phyloP scores from a whole-genome alignment of 2,113 vertebrate genomes.

The Macquaria ambigua region DNA sequence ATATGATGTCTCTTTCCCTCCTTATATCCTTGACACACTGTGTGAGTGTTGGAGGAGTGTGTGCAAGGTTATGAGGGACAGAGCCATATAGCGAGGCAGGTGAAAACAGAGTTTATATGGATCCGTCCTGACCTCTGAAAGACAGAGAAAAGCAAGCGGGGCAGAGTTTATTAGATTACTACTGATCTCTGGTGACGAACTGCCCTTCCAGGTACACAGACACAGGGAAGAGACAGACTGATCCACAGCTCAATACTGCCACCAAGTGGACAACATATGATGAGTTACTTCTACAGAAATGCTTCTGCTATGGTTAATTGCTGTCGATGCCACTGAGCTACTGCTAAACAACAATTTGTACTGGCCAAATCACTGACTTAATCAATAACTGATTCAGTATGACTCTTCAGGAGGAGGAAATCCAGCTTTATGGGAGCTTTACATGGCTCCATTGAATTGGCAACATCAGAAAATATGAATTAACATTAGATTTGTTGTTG shows the following conservation, averaged over 20 bases:
- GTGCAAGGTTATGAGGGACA: slow-evolving; percentile 42
- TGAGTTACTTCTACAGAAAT: accelerated
- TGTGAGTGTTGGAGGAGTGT: slow-evolving; percentile 9
- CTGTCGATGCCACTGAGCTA: background rate
- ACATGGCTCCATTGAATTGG: background rate
- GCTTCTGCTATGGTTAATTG: background rate
- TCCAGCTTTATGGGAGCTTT: background rate
- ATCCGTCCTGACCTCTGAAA: slow-evolving; percentile 71
- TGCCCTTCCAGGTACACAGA: slow-evolving; percentile 40
- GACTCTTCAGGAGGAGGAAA: background rate
- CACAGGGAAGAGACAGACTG: background rate
- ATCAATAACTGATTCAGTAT: background rate
- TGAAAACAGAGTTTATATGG: slow-evolving; percentile 71
- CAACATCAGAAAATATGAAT: background rate
- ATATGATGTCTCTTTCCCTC: slow-evolving; percentile 1
- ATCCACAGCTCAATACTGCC: slow-evolving; percentile 59
- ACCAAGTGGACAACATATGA: slow-evolving; percentile 49
- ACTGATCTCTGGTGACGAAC: slow-evolving; percentile 65
- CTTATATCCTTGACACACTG: slow-evolving; percentile 30
- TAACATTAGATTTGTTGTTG: no score
- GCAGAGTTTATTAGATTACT: slow-evolving; percentile 73
- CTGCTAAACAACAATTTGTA: background rate
- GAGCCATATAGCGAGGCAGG: slow-evolving; percentile 40
- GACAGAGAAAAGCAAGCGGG: slow-evolving; percentile 39
- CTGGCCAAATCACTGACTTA: background rate